Conservation (phyloP, 2,113 vertebrate species). For the Thymallus thymallus region DNA sequence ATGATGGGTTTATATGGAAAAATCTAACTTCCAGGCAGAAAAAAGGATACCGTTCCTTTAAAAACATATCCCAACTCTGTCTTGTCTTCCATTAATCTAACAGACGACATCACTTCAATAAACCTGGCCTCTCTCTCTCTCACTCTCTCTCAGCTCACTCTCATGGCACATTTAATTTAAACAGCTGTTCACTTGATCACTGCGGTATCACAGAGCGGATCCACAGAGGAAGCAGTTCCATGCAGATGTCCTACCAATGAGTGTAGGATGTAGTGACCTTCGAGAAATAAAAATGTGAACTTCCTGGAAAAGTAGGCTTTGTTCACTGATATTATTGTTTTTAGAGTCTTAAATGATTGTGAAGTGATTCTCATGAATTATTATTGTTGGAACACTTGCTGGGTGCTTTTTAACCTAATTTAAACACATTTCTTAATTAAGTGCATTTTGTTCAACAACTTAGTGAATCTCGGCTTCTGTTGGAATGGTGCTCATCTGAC, state of each 20-base stretch:
- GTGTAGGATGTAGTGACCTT: conserved; percentile 43
- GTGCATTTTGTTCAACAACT: too few species aligned
- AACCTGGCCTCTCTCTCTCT: conserved; percentile 48
- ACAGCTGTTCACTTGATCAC: conserved; percentile 70
- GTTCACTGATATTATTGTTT: neutral
- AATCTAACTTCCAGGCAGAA: neutral
- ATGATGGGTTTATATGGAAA: too few species aligned
- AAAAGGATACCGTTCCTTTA: conserved; percentile 48
- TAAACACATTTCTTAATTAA: neutral
- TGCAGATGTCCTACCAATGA: conserved; percentile 2
- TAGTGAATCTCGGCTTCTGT: neutral
- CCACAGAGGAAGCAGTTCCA: conserved; percentile 29
- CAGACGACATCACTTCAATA: conserved; percentile 72
- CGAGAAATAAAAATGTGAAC: conserved; percentile 41
- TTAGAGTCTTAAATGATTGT: too few species aligned
- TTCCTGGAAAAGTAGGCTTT: conserved; percentile 12
- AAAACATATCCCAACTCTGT: conserved; percentile 52
- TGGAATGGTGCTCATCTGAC: neutral
- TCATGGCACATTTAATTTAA: conserved; percentile 74
- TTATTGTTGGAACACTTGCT: neutral
- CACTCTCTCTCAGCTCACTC: conserved; percentile 41
- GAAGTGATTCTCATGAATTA: too few species aligned
- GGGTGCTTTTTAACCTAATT: neutral
- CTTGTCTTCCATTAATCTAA: conserved; percentile 74
- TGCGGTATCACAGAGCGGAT: conserved; percentile 55